Conservation (phyloP, 1,140 invertebrate species). For the Cydia amplana region DNA sequence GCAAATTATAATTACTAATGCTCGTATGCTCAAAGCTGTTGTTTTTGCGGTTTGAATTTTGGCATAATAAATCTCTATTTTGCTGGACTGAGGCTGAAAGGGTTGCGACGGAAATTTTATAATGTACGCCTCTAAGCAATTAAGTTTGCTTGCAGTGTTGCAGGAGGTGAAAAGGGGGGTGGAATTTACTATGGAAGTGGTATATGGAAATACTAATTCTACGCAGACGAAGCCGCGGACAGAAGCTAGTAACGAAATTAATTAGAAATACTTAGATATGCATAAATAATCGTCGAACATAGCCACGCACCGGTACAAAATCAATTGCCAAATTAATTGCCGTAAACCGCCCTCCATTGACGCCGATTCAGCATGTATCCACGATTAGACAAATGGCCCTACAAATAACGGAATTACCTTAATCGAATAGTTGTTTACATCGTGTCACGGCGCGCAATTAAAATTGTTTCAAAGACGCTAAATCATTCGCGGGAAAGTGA, state of each 20-base stretch:
- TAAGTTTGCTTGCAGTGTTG: neutral
- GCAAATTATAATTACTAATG: conserved; percentile 74
- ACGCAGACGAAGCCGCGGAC: too few species aligned
- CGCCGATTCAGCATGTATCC: conserved; percentile 49
- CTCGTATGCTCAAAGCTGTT: conserved; percentile 60
- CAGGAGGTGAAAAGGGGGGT: too few species aligned
- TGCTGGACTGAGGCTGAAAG: conserved; percentile 30
- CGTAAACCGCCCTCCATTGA: conserved; percentile 38
- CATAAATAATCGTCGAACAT: too few species aligned
- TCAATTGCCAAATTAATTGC: conserved; percentile 28
- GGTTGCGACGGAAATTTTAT: conserved; percentile 30
- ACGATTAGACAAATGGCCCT: conserved; percentile 72
- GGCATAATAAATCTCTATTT: conserved; percentile 41
- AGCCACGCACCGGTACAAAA: neutral
- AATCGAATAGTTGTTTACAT: conserved; percentile 79
- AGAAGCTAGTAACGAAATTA: too few species aligned
- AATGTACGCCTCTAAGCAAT: conserved; percentile 20
- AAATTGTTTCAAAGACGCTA: conserved; percentile 77
- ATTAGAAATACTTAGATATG: too few species aligned
- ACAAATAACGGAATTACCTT: conserved; percentile 75
- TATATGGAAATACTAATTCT: too few species aligned
- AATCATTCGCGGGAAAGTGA: conserved; percentile 77
- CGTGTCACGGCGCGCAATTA: conserved; percentile 77
- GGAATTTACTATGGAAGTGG: too few species aligned
- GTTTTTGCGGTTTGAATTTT: conserved; percentile 57